These are phyloP conservation scores for Limnodromus scolopaceus DNA, from an alignment of 2,797 vertebrate species.

Conservation along the genomic window DNA sequence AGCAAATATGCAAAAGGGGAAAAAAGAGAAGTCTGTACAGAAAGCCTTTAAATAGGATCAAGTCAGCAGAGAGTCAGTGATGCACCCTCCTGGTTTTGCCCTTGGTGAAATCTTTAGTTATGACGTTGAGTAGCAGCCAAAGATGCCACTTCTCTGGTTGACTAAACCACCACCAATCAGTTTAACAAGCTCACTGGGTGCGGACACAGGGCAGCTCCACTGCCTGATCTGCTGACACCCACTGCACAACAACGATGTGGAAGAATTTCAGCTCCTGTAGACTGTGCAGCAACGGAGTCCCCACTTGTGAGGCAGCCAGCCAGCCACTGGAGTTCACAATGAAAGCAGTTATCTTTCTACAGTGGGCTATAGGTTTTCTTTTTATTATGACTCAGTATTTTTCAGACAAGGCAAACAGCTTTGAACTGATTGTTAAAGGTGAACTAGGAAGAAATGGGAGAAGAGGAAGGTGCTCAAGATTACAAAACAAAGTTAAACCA, in stretches of 20 bases:
- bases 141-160: neutral
- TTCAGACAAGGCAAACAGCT: neutral
- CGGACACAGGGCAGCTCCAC: neutral
- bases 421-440: neutral
- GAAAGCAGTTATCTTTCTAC: neutral
- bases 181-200: neutral
- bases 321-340: neutral
- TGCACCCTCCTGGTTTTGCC: neutral
- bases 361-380: neutral
- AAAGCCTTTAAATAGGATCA: neutral
- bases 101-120: neutral
- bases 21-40: neutral
- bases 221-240: neutral
- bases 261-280: neutral
- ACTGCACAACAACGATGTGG: rapidly evolving
- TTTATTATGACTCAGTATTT: rapidly evolving
- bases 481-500: neutral
- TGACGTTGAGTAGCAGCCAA: neutral
- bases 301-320: neutral
- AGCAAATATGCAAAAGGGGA: neutral
- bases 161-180: neutral
- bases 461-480: neutral
- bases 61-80: neutral
- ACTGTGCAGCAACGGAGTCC: neutral
- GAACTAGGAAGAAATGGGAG: neutral